A percentile compares a stretch with the other conserved stretches of the same genome.
phyloP scores from a whole-genome alignment of 2,113 vertebrate species.

The Salvelinus namaycush region DNA sequence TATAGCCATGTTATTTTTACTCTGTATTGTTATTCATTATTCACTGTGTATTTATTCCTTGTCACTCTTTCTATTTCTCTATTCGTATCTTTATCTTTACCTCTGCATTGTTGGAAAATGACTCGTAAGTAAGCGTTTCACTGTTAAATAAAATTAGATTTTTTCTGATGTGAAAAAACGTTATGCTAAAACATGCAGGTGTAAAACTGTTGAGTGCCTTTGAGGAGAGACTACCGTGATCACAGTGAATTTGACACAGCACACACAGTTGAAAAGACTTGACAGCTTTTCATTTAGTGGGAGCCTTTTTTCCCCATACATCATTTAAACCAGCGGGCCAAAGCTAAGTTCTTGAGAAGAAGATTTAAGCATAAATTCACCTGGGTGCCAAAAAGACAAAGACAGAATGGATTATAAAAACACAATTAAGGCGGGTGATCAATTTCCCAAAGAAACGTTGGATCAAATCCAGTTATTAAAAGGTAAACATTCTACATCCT shows the following conservation, averaged over 20 bases:
- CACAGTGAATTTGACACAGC: not conserved
- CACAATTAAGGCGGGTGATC: not conserved
- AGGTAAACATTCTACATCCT: conserved; percentile 24
- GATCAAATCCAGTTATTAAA: conserved; percentile 14
- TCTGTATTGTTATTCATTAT: not conserved
- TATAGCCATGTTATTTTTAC: not conserved
- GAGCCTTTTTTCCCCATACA: not conserved
- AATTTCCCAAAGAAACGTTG: not conserved
- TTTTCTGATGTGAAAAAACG: not conserved
- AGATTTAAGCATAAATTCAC: not conserved
- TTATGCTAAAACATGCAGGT: not conserved
- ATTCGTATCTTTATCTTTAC: not conserved
- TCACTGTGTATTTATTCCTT: not conserved
- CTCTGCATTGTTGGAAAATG: too few species aligned
- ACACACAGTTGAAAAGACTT: conserved; percentile 9
- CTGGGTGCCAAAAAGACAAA: not conserved
- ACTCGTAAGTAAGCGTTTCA: too few species aligned
- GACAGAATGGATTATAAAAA: not conserved
- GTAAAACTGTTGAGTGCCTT: not conserved
- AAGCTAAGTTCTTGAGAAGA: conserved; percentile 19
- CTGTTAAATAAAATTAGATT: not conserved
- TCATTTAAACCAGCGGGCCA: conserved; percentile 20
- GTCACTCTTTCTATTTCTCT: not conserved
- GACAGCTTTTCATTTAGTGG: conserved; percentile 29
- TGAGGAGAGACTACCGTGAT: not conserved